Conservation (phyloP, 2,888 invertebrate species). For the Microdon myrmicae region DNA sequence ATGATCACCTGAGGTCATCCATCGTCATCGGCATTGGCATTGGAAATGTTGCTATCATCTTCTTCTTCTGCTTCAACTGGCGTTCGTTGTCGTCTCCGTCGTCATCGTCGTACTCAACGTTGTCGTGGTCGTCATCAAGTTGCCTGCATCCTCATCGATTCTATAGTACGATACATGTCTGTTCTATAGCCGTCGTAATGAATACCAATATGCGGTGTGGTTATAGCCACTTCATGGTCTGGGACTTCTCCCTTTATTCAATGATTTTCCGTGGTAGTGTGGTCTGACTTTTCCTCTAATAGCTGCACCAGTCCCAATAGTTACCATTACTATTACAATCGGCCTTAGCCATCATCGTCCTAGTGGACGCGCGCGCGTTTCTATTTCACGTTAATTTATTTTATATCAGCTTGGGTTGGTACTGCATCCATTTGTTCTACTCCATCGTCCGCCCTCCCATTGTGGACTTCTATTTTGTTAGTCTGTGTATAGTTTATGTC, state of each 20-base stretch:
- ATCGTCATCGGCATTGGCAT: too few species aligned
- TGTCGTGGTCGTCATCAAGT: constrained; percentile 3
- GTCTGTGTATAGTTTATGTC: constrained; percentile 44
- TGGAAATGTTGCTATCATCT: too few species aligned
- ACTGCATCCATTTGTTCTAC: constrained; percentile 25
- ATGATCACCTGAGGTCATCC: constrained; percentile 33
- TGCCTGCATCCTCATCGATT: constrained; percentile 44
- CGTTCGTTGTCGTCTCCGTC: too few species aligned
- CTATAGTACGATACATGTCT: constrained; percentile 43
- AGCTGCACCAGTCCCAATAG: background rate
- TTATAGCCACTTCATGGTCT: constrained; percentile 48
- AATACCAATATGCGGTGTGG: constrained; percentile 43
- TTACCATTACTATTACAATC: background rate
- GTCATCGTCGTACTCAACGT: too few species aligned
- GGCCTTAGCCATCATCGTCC: constrained; percentile 12
- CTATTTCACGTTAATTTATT: constrained; percentile 48
- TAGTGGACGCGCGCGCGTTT: constrained; percentile 16
- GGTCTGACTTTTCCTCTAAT: constrained; percentile 9
- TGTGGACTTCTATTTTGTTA: constrained; percentile 10
- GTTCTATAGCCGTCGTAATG: constrained; percentile 37
- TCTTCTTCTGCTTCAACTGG: too few species aligned
- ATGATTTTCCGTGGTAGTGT: constrained; percentile 40
- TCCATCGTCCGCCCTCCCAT: background rate
- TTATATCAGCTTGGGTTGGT: constrained; percentile 30
- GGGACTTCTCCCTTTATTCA: constrained; percentile 31